Conservation (phyloP, 2,888 invertebrate genomes). For the Agrochola lota region DNA sequence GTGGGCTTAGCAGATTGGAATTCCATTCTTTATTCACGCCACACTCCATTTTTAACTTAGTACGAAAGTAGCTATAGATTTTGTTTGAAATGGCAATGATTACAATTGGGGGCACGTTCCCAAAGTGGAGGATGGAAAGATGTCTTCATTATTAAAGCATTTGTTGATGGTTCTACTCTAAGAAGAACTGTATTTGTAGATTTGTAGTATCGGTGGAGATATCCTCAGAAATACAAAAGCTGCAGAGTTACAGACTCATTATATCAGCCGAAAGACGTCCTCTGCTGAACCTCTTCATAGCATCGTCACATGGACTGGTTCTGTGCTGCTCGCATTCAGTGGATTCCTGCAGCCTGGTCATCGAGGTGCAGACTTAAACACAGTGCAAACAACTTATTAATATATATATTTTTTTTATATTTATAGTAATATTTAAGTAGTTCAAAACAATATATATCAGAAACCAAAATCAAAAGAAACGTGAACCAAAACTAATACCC, state of each 20-base stretch:
- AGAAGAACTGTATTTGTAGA: neutral
- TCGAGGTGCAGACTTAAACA: neutral
- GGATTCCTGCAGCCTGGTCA: neutral
- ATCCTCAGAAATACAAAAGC: neutral
- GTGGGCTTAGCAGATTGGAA: constrained; percentile 78
- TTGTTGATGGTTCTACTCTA: neutral
- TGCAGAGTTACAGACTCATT: too few species aligned
- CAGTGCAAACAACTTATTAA: too few species aligned
- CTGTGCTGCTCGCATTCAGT: neutral
- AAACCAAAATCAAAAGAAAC: neutral
- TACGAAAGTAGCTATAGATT: constrained; percentile 52
- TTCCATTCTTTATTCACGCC: constrained; percentile 76
- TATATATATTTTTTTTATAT: too few species aligned
- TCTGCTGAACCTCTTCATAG: neutral
- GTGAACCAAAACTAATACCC: neutral
- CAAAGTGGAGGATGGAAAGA: constrained; percentile 17
- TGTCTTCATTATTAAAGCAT: constrained; percentile 35
- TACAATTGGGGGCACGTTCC: constrained; percentile 30
- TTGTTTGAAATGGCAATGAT: constrained; percentile 35
- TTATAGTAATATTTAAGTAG: neutral
- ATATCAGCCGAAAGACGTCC: neutral
- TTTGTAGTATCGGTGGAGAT: neutral
- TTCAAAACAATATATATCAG: neutral
- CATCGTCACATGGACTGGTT: neutral
- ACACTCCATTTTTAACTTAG: constrained; percentile 63